Evolutionary conservation across 2,797 vertebrate species (phyloP), one percentile per base, ranked within the genome.

Genomic region (Tinamus major): DNA sequence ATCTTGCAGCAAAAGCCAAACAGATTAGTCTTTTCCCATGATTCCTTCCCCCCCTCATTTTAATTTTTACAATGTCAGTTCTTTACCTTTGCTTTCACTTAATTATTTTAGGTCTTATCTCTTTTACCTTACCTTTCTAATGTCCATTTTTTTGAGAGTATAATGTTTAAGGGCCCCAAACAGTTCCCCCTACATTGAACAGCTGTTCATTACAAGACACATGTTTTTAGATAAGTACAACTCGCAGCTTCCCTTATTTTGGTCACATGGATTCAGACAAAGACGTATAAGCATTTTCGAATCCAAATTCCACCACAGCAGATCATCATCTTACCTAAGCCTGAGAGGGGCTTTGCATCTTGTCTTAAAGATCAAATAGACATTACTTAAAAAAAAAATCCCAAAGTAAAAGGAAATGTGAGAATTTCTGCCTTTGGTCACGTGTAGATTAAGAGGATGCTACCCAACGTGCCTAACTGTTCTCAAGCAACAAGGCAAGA

Each of bases 121-220:
- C 31, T 85, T 77, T 39, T 35, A 64, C 35, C 26, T 87, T 90
- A 79, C 59, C 41, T 77, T 93, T 78, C 11, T 37, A 76, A 49
- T 14, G 33, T 19, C 35, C 82, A 21, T 33, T 74, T 51, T 63
- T 87, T 75, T 49, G 56, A 67, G 6, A 17, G 19, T 5, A 8
- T 51, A 65, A 72, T n/a, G 24, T 39, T 72, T 21, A 80, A 77
- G 44, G 12, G 17, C 1, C 2, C 67, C 14, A 65, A 13, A 1
- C 10, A 70, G 2, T 8, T 8, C 6, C 37, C 8, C 26, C n/a
- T 9, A 69, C 89, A 65, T 1, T 0, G n/a, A 78, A 46, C 1
- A 11, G 4, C 26, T 48, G 17, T 59, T 79, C 69, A 85, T 27
- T 37, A 75, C 12, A 93, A 91, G 88, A 46, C 20, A 56, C 1